Percentiles rank a stretch among this genome's conserved stretches.
These are phyloP conservation scores for Phycodurus eques DNA, from an alignment of 2,113 vertebrate species.

Conservation along the genomic window DNA sequence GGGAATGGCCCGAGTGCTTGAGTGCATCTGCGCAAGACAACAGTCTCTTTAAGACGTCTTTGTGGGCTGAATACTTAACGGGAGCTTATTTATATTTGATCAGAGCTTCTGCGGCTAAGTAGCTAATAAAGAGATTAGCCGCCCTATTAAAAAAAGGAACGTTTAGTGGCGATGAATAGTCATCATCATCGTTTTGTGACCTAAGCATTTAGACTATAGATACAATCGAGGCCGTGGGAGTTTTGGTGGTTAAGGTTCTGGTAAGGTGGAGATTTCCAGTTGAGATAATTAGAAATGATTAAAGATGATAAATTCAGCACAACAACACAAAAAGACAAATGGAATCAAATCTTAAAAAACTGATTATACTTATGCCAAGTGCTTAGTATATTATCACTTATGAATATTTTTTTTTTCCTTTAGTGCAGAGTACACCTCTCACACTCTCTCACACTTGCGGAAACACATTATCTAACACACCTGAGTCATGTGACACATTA, in stretches of 20 bases:
- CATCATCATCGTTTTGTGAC: too few species aligned
- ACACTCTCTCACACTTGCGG: too few species aligned
- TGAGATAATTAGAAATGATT: neutral
- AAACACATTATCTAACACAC: too few species aligned
- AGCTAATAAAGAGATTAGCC: constrained; percentile 2
- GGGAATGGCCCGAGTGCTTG: constrained; percentile 29
- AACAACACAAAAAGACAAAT: neutral
- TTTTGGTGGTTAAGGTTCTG: neutral
- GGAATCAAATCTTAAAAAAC: too few species aligned
- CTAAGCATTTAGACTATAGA: neutral
- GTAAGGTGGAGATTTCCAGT: neutral
- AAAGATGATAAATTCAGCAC: neutral
- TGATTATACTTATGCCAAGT: too few species aligned
- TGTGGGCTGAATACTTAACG: constrained; percentile 57
- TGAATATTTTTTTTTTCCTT: too few species aligned
- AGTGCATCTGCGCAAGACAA: constrained; percentile 41
- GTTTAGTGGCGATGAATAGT: neutral
- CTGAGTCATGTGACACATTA: too few species aligned
- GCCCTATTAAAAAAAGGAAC: neutral
- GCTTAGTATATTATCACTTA: too few species aligned
- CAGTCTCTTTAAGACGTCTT: constrained; percentile 36
- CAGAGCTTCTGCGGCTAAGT: neutral
- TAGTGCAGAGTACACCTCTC: too few species aligned
- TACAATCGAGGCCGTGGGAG: neutral
- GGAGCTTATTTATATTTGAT: constrained; percentile 53